Evolutionary conservation across 92 coral and sea anemone species (phyloP).

Genomic region (Parazoanthus swiftii): DNA sequence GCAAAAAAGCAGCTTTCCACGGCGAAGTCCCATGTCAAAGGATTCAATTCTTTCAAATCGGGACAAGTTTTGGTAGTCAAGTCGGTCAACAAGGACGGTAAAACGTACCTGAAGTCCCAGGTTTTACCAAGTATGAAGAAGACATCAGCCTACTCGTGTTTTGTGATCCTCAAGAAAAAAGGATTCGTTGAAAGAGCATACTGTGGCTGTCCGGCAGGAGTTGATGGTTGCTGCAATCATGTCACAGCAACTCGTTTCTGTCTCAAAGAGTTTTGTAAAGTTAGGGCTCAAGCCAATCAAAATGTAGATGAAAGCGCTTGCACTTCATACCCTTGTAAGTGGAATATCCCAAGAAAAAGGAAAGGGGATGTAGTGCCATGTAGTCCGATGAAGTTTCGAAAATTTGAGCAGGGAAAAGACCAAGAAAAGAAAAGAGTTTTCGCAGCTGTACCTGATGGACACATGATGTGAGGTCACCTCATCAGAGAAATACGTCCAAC

Average conservation of each 20-base stretch:
- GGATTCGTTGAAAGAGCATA: conserved; percentile 46
- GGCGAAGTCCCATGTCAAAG: conserved; percentile 44
- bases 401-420: conserved; percentile 19
- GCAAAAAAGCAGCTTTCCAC: conserved; percentile 46
- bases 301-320: conserved; percentile 29
- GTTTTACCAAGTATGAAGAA: conserved; percentile 54
- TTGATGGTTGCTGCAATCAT: conserved; percentile 55
- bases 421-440: conserved; percentile 27
- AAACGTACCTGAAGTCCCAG: conserved; percentile 46
- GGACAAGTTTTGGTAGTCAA: conserved; percentile 37
- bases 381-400: conserved; percentile 17
- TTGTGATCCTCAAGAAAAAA: conserved; percentile 22
- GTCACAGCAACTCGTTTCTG: conserved; percentile 52
- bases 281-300: conserved; percentile 27
- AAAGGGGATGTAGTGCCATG: conserved; percentile 32
- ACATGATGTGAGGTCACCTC: conserved; percentile 25
- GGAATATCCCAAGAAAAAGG: conserved; percentile 22
- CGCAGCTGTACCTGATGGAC: conserved; percentile 4
- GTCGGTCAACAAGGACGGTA: conserved; percentile 36
- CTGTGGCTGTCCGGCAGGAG: conserved; percentile 55
- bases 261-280: conserved; percentile 47
- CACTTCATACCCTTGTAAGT: conserved; percentile 20
- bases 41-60: conserved; percentile 48
- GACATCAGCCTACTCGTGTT: conserved; percentile 46
- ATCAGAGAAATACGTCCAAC: conserved; percentile 30